These are phyloP conservation scores for Charaxes varanes DNA, from an alignment of 1,140 invertebrate species.

Conservation along the genomic window DNA sequence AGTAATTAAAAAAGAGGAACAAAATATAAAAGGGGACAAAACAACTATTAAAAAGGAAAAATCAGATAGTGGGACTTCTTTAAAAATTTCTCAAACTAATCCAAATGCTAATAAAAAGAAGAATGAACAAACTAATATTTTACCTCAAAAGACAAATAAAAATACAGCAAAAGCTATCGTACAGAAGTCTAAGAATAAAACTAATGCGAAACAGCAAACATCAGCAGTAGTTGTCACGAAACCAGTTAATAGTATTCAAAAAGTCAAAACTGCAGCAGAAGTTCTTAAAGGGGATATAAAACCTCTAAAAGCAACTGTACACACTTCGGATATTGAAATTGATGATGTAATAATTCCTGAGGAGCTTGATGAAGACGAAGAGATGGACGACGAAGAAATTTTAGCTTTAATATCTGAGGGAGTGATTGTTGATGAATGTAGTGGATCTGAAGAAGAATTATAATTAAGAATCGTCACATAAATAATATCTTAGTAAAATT, in stretches of 20 bases:
- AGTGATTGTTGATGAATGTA: conserved; percentile 53
- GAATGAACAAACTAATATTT: background rate
- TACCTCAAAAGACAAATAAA: too few species aligned
- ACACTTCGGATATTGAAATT: conserved; percentile 4
- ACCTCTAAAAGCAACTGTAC: conserved; percentile 3
- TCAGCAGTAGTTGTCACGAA: too few species aligned
- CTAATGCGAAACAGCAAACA: too few species aligned
- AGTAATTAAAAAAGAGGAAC: conserved; percentile 1
- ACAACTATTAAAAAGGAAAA: background rate
- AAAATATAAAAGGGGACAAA: background rate
- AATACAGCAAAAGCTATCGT: background rate
- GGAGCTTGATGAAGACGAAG: conserved; percentile 33
- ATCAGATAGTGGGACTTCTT: background rate
- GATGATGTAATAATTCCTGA: conserved; percentile 14
- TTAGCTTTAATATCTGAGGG: conserved; percentile 45
- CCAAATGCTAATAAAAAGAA: background rate
- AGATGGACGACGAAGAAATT: conserved; percentile 49
- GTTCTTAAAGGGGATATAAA: too few species aligned
- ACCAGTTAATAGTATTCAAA: too few species aligned
- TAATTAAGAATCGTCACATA: conserved; percentile 1
- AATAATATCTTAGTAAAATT: too few species aligned
- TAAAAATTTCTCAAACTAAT: background rate
- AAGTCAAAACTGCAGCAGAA: too few species aligned
- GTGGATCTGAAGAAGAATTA: conserved; percentile 42
- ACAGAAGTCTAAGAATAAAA: background rate